Conservation (phyloP, 2,113 vertebrate genomes). For the Mustela nigripes region DNA sequence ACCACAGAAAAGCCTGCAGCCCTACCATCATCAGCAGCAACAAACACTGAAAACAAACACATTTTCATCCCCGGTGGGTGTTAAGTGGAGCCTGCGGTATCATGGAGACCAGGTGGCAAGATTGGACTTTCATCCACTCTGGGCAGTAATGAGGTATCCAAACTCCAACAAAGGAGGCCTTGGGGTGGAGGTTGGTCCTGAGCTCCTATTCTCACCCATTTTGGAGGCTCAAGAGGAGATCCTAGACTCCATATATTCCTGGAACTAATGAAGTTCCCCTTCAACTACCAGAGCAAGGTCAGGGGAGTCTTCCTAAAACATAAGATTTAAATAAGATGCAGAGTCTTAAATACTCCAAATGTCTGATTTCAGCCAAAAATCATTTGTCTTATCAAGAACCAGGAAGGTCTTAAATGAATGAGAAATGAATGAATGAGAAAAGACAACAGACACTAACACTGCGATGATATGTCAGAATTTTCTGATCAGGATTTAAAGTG, state of each 20-base stretch:
- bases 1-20: not conserved
- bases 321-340: not conserved
- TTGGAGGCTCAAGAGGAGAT: not conserved
- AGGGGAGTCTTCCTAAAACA: not conserved
- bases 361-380: not conserved
- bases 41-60: not conserved
- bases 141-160: not conserved
- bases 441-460: not conserved
- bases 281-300: not conserved
- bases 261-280: not conserved
- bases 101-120: not conserved
- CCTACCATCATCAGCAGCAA: not conserved
- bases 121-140: not conserved
- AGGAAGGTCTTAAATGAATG: not conserved
- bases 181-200: not conserved
- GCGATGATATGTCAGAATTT: not conserved
- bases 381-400: not conserved
- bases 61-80: not conserved
- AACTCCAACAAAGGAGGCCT: not conserved
- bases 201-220: not conserved
- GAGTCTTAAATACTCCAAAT: not conserved
- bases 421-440: conserved; percentile 9
- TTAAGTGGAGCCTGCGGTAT: not conserved
- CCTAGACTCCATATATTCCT: not conserved
- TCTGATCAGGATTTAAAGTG: conserved; percentile 9